phyloP scores from a whole-genome alignment of 1,140 invertebrate genomes.

The Drosophila tsacasi region DNA sequence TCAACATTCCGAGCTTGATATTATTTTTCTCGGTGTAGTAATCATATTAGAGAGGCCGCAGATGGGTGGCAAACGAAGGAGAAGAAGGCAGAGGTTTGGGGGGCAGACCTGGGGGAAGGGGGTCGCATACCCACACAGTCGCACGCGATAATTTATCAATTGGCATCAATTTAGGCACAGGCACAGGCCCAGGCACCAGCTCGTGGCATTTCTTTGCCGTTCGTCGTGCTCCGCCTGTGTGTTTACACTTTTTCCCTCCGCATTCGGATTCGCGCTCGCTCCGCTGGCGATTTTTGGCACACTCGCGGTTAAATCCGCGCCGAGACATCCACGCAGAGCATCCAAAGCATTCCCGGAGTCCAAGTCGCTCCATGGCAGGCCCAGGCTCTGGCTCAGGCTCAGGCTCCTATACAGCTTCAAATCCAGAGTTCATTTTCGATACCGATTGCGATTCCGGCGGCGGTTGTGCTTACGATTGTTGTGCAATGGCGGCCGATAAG shows the following conservation, averaged over 20 bases:
- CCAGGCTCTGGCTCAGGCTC: constrained; percentile 4
- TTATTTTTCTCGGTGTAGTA: constrained; percentile 9
- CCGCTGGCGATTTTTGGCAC: constrained; percentile 30
- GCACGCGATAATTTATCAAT: constrained; percentile 80
- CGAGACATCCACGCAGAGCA: constrained; percentile 49
- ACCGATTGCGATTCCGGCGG: constrained; percentile 11
- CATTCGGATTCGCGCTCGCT: constrained; percentile 50
- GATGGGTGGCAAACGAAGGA: constrained; percentile 19
- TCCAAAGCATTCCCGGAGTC: neutral
- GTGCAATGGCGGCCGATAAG: constrained; percentile 68
- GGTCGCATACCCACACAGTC: constrained; percentile 26
- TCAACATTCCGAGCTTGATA: neutral
- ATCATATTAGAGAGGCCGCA: constrained; percentile 19
- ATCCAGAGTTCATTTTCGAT: constrained; percentile 10
- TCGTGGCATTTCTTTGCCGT: constrained; percentile 62
- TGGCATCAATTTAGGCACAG: constrained; percentile 77
- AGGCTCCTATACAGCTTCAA: neutral
- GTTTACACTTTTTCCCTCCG: constrained; percentile 21
- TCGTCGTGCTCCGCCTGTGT: constrained; percentile 10
- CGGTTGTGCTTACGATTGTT: constrained; percentile 62
- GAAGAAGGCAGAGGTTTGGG: neutral
- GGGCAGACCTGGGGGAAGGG: neutral
- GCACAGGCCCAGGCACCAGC: constrained; percentile 35
- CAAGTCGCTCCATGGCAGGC: constrained; percentile 15
- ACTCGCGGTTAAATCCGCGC: constrained; percentile 63